Evolutionary conservation across 2,113 vertebrate genomes (phyloP), one percentile per base, ranked within the genome.

Genomic region (Gymnobelideus leadbeateri): DNA sequence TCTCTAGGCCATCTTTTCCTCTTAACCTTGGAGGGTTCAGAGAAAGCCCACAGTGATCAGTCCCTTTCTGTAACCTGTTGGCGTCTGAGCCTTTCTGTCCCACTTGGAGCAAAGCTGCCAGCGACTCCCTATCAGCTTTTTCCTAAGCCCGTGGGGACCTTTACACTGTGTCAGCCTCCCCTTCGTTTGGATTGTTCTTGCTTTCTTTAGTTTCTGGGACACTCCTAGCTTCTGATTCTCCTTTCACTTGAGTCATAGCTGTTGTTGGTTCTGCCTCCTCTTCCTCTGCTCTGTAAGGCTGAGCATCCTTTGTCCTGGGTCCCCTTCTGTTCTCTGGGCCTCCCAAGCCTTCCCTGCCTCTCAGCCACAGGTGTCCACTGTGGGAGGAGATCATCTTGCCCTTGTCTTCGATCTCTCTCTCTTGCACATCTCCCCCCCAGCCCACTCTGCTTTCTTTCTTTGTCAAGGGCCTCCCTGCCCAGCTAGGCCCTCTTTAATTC

Each of bases 1-100:
- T 31, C 92, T 93, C 3, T 49, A 89, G 26, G 37, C 19, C n/a
- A 19, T 91, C 12, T 28, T 90, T 43, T 89, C 46, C 23, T 46
- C 50, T 90, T 31, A 28, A 10, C 55, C 26, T 57, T 57, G 26
- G 55, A 61, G 57, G 10, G 57, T 61, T 37, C 57, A 31, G 89
- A 21, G 23, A 5, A 46, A 89, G 55, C 57, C 95, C 49, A 6
- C 51, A 51, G 77, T 8, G 43, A 31, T 51, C 4, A 50, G 55
- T 53, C 1, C 2, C n/a, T 37, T 0, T 31, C 61, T 0, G 2
- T 68, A 61, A n/a, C 28, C 3, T 0, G 0, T n/a, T 46, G 28
- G 24, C 51, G 31, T 53, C 23, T 6, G 10, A 9, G 5, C 19
- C 28, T 10, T 0, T 21, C 46, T 28, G 2, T 28, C 0, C 50